Base-by-base conservation (phyloP, 2,113 vertebrate genomes). In the Brachyistius frenatus region DNA sequence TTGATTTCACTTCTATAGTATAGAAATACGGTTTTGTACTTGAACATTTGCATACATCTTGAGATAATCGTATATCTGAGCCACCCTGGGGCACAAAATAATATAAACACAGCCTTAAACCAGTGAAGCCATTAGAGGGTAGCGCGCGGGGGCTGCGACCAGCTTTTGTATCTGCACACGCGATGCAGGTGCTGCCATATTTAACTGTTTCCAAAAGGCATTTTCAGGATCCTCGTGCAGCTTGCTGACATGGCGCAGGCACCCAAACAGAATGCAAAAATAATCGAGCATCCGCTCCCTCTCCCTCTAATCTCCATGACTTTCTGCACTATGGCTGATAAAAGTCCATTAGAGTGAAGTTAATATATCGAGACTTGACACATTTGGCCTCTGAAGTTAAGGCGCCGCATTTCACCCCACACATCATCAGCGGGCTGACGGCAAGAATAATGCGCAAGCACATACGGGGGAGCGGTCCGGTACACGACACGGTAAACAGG, bases 341-440 rank as follows among this genome's bases (percentile, higher is more conserved):
- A 93, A 23, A 93, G 91, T 92, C 86, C 85, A 92, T 94, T 91
- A 91, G 80, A 92, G 88, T 88, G 78, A 86, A 88, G 79, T 92
- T 90, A 93, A 92, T 91, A 85, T 85, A 86, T 84, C 15, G 63
- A 82, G 88, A 87, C 80, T 82, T 88, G 85, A 92, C 81, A 90
- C 76, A 83, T 89, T 84, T 89, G 77, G 85, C 80, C 88, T 90
- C 84, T 84, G 78, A 89, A 91, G 89, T 88, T 89, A 84, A 90
- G 82, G 68, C 81, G 32, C 79, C 8, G 60, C 62, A 14, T 81
- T 82, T 83, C 82, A 73, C 70, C 72, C 63, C 72, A 86, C 77
- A 89, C 83, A 81, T 82, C 78, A 90, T 72, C 77, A 69, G 49
- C 10, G 35, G 52, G 75, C 30, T 81, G 84, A 88, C 52, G 52